Conservation (phyloP, 1,140 invertebrate species). For the Protaetia brevitarsis region DNA sequence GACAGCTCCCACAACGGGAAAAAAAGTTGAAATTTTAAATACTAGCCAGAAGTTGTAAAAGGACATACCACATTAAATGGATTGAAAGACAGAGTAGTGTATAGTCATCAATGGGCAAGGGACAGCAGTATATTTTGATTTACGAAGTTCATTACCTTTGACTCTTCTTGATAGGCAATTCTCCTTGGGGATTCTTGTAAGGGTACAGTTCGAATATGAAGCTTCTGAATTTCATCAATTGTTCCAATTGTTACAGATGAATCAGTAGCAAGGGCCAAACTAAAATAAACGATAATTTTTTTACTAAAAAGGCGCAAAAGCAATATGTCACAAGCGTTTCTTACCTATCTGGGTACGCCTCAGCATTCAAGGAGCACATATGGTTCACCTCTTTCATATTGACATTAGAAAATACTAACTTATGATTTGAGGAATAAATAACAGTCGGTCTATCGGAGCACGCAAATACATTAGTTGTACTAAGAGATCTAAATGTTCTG, state of each 20-base stretch:
- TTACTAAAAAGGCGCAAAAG: background rate
- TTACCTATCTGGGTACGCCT: slow-evolving; percentile 88
- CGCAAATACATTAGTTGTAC: slow-evolving; percentile 96
- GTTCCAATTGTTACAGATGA: slow-evolving; percentile 94
- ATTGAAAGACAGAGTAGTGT: no score
- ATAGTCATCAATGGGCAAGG: no score
- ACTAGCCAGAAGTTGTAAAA: no score
- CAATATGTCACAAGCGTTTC: background rate
- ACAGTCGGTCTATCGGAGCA: slow-evolving; percentile 98
- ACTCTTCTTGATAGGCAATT: slow-evolving; percentile 92
- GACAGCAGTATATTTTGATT: background rate
- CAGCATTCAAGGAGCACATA: slow-evolving; percentile 96
- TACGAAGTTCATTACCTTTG: slow-evolving; percentile 55
- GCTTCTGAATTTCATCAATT: slow-evolving; percentile 98
- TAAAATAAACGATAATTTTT: slow-evolving; percentile 47
- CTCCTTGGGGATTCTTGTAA: slow-evolving; percentile 89
- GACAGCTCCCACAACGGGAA: no score
- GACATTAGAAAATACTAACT: slow-evolving; percentile 98
- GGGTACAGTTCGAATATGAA: slow-evolving; percentile 94
- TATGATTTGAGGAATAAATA: slow-evolving; percentile 98
- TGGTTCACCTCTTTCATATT: slow-evolving; percentile 97
- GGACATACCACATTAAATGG: no score
- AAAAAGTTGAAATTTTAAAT: no score
- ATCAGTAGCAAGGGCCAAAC: slow-evolving; percentile 91
- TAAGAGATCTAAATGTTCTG: slow-evolving; percentile 83